Conservation (phyloP, 2,797 vertebrate species). For the Phoxinus dragarum region DNA sequence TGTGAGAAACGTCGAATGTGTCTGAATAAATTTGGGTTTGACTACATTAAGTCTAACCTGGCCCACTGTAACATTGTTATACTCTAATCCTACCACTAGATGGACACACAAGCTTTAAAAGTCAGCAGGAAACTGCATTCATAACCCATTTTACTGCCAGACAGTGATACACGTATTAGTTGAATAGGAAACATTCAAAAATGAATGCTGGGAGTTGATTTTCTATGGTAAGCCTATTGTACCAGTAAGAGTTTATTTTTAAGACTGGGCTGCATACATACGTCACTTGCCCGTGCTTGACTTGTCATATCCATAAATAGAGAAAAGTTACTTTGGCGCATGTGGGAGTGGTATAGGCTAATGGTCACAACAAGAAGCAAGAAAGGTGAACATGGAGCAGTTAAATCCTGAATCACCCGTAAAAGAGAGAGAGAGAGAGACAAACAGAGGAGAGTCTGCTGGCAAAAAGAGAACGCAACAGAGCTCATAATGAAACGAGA, state of each 20-base stretch:
- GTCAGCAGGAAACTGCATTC: neutral
- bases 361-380: no score
- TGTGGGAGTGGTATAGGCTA: no score
- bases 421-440: no score
- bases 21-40: no score
- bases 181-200: neutral
- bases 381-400: no score
- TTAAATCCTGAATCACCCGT: no score
- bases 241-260: neutral
- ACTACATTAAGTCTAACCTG: neutral
- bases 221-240: neutral
- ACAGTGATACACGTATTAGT: neutral
- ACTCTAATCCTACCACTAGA: slow-evolving; percentile 55
- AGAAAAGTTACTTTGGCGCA: no score
- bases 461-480: neutral
- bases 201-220: neutral
- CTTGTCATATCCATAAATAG: no score
- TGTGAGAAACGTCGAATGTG: no score
- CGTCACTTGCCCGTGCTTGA: no score
- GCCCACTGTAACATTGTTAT: neutral
- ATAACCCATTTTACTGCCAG: neutral
- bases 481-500: neutral
- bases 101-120: slow-evolving; percentile 19
- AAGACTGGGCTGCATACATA: neutral
- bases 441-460: neutral